phyloP scores from a whole-genome alignment of 2,888 invertebrate genomes.

The Barypeithes pellucidus region DNA sequence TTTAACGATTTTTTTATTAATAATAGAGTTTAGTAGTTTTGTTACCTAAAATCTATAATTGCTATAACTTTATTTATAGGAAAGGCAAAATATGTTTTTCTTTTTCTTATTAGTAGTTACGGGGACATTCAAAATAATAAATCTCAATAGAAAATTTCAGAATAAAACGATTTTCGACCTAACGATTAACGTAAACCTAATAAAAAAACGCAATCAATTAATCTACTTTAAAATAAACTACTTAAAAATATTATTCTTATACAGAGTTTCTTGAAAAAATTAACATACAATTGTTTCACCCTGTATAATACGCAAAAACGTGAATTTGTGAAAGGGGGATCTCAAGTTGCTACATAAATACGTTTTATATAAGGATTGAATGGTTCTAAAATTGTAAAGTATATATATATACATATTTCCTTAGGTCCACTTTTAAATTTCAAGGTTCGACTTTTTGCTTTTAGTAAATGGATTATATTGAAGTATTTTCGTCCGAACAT shows the following conservation, averaged over 20 bases:
- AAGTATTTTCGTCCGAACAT: no score
- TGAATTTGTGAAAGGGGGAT: constrained; percentile 11
- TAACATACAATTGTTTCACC: constrained; percentile 16
- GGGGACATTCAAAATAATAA: constrained; percentile 37
- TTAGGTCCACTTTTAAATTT: no score
- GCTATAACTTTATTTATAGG: constrained; percentile 50
- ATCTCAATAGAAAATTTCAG: constrained; percentile 49
- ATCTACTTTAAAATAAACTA: constrained; percentile 1
- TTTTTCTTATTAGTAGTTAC: constrained; percentile 41
- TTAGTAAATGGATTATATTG: no score
- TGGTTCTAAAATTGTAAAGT: no score
- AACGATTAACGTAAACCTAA: constrained; percentile 41
- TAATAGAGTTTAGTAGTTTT: constrained; percentile 50
- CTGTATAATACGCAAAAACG: neutral
- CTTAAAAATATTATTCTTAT: neutral
- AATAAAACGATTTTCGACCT: constrained; percentile 30
- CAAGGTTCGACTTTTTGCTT: no score
- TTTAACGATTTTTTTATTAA: constrained; percentile 48
- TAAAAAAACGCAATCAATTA: constrained; percentile 27
- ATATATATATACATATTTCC: no score
- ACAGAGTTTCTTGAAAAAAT: constrained; percentile 1
- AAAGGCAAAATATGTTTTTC: constrained; percentile 53
- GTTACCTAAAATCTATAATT: constrained; percentile 53
- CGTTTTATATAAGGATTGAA: no score
- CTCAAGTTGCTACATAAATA: constrained; percentile 6